Evolutionary conservation across 1,140 invertebrate species (phyloP).

Genomic region (Rhagoletis zephyria): DNA sequence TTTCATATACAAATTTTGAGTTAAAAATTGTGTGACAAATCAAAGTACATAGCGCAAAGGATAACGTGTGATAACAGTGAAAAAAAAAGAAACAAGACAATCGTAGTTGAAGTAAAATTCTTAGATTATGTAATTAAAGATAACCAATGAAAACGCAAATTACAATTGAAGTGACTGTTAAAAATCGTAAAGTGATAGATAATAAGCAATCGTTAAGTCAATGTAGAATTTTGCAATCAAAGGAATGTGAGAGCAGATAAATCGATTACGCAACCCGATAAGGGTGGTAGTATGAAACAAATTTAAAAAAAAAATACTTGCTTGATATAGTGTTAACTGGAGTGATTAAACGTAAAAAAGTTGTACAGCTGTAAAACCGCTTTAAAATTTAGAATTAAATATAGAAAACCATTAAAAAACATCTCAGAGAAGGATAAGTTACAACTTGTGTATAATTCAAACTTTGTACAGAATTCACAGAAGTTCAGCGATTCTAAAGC

Average conservation of each 20-base stretch:
- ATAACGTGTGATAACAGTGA: not conserved
- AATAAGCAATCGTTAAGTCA: not conserved
- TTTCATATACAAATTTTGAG: not conserved
- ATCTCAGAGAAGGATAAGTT: too few relatives aligned
- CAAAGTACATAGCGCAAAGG: too few relatives aligned
- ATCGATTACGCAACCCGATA: not conserved
- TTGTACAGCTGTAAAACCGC: too few relatives aligned
- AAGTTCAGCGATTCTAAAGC: too few relatives aligned
- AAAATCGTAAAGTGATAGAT: not conserved
- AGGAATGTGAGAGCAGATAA: not conserved
- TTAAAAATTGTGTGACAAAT: too few relatives aligned
- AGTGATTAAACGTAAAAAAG: too few relatives aligned
- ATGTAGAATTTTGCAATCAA: not conserved
- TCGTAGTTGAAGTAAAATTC: not conserved
- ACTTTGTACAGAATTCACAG: too few relatives aligned
- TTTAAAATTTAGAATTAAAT: too few relatives aligned
- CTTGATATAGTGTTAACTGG: too few relatives aligned
- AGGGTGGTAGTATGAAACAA: not conserved
- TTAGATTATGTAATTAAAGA: conserved; percentile 27
- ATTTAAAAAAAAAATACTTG: not conserved
- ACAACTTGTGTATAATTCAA: too few relatives aligned
- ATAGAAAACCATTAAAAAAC: too few relatives aligned
- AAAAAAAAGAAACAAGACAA: not conserved
- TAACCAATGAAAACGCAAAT: not conserved
- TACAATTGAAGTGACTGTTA: not conserved